Base-by-base conservation (phyloP, 2,113 vertebrate genomes). In the Anhinga anhinga region DNA sequence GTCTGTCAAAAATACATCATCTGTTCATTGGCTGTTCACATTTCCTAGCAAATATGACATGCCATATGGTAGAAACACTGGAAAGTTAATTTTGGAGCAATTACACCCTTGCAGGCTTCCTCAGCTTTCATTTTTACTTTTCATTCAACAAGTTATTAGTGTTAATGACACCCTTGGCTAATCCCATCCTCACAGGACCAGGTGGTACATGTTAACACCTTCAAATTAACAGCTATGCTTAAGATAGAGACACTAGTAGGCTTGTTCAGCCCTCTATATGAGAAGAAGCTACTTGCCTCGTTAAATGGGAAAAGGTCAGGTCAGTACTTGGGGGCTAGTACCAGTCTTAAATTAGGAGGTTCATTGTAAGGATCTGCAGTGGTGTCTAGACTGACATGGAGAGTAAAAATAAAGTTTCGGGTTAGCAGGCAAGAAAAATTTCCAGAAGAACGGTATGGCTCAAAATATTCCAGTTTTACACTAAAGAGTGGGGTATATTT, bases 11-110 rank as follows among this genome's bases (percentile, higher is more conserved):
- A 90, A 73, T 11, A 53, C 12, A 42, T 29, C 4, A 47, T 56
- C 55, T 84, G 4, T 32, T 88, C 65, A 45, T 56, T 69, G 30
- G 18, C 53, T 85, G 22, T 55, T 89, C 38, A 55, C 15, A 47
- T 87, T 87, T 69, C 36, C 86, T 73, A 92, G 44, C 34, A 87
- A 91, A 91, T 65, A 89, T 10, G 21, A 82, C 36, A 89, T 95
- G 86, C 73, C 77, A 49, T 42, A 42, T 67, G 15, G 44, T 13
- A 71, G 81, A 81, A 95, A 91, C 56, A 65, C 27, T 85, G 70
- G 70, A 89, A 96, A 96, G 73, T 79, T 94, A 92, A 95, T 92
- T 96, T 79, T 95, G 86, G 73, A 93, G 86, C 69, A 82, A 93
- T 85, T 52, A 70, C 22, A 82, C 29, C 30, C 56, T 76, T 50